phyloP scores from a whole-genome alignment of 2,113 vertebrate species.

The Meleagris gallopavo region DNA sequence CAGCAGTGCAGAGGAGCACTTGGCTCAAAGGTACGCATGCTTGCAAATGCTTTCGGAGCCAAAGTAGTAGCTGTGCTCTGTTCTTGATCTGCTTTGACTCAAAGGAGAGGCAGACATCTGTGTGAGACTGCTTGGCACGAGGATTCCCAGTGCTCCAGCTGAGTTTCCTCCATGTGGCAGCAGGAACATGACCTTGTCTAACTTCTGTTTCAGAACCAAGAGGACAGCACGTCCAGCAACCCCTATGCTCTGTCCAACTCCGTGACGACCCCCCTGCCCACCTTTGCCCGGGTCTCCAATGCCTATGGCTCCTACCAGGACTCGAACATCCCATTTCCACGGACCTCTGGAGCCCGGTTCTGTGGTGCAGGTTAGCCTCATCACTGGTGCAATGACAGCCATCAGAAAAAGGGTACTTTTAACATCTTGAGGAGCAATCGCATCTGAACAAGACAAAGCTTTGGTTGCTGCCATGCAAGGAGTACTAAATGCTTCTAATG shows the following conservation, averaged over 20 bases:
- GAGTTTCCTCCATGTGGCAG: not conserved
- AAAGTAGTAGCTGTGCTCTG: not conserved
- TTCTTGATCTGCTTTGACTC: not conserved
- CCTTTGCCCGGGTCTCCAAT: conserved; percentile 92
- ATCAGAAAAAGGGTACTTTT: not conserved
- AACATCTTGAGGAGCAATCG: not conserved
- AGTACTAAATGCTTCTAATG: not conserved
- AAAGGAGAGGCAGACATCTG: not conserved
- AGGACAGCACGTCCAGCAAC: conserved; percentile 86
- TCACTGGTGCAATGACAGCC: not conserved
- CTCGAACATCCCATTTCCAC: conserved; percentile 97
- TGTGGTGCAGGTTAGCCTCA: conserved; percentile 88
- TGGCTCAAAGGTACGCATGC: not conserved
- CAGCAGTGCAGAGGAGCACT: not conserved
- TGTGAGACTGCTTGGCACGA: not conserved
- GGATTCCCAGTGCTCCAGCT: rapidly evolving
- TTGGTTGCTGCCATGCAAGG: not conserved
- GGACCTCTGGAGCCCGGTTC: conserved; percentile 97
- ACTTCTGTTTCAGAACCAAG: conserved; percentile 85
- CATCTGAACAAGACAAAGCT: not conserved
- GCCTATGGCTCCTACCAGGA: conserved; percentile 98
- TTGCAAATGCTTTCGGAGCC: not conserved
- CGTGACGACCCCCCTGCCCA: conserved; percentile 87
- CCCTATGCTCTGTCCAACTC: conserved; percentile 89
- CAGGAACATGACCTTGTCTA: not conserved